Percentiles rank a stretch among this genome's conserved stretches.
phyloP scores from a whole-genome alignment of 2,797 vertebrate genomes.

The Urophycis tenuis region DNA sequence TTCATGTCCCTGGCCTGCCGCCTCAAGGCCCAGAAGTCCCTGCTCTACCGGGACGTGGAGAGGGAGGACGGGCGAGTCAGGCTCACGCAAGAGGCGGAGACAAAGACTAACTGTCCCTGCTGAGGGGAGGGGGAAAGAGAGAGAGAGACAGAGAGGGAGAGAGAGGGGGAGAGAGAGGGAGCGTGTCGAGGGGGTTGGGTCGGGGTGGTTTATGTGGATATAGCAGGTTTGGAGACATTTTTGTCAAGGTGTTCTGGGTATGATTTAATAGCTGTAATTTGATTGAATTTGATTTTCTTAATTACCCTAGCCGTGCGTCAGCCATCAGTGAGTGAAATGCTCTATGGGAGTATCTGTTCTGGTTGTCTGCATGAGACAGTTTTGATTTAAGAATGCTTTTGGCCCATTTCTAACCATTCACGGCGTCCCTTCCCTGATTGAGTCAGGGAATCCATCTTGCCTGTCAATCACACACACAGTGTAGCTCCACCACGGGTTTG shows the following conservation, averaged over 20 bases:
- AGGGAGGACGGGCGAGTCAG: constrained; percentile 80
- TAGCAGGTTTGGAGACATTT: not conserved
- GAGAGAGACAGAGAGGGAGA: constrained; percentile 5
- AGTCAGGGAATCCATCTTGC: not conserved
- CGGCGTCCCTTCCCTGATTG: too few relatives aligned
- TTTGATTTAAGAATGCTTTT: not conserved
- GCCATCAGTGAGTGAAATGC: not conserved
- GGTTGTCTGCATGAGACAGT: not conserved
- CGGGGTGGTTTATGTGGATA: not conserved
- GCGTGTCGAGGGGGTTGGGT: not conserved
- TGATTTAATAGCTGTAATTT: not conserved
- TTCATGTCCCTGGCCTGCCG: constrained; percentile 96
- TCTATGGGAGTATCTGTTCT: not conserved
- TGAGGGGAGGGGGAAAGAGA: constrained; percentile 59
- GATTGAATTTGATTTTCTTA: not conserved
- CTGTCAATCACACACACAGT: not conserved
- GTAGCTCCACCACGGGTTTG: not conserved
- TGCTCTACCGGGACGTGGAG: constrained; percentile 84
- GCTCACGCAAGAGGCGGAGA: constrained; percentile 68
- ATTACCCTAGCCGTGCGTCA: not conserved
- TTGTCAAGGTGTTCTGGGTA: not conserved
- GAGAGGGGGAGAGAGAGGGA: not conserved
- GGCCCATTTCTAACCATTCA: too few relatives aligned
- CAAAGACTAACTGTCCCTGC: constrained; percentile 83
- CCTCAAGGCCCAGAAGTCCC: constrained; percentile 89